Conservation (phyloP, 2,797 vertebrate species). For the Pipistrellus pipistrellus region DNA sequence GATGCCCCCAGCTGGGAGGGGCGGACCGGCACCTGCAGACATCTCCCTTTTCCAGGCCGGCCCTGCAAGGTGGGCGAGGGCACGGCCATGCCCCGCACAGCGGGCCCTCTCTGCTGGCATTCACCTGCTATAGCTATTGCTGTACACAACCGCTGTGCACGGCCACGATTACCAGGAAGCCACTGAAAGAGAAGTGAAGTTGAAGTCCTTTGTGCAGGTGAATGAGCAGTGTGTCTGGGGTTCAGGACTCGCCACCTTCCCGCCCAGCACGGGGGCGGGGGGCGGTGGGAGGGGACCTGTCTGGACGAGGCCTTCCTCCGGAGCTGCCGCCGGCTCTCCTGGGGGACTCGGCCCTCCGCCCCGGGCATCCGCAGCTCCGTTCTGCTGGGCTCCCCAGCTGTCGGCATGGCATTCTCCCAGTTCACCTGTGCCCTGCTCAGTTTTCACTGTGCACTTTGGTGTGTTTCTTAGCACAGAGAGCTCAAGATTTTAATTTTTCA, state of each 20-base stretch:
- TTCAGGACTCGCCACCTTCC: neutral
- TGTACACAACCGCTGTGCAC: neutral
- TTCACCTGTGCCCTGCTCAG: neutral
- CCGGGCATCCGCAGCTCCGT: neutral
- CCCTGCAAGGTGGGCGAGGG: slow-evolving; percentile 33
- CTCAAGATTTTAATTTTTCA: slow-evolving; percentile 18
- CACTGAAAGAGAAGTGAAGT: neutral
- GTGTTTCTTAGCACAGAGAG: neutral
- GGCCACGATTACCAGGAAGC: slow-evolving; percentile 40
- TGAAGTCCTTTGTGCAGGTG: slow-evolving; percentile 54
- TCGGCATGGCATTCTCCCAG: neutral
- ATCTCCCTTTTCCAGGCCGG: slow-evolving; percentile 68
- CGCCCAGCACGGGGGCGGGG: neutral
- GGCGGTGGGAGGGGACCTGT: neutral
- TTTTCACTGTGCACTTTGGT: neutral
- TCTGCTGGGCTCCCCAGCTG: neutral
- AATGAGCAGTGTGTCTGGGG: slow-evolving; percentile 53
- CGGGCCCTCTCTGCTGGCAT: neutral
- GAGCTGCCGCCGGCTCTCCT: neutral
- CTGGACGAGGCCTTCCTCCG: neutral
- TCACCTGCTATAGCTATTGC: slow-evolving; percentile 18
- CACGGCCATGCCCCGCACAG: slow-evolving; percentile 57
- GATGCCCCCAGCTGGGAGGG: slow-evolving; percentile 26
- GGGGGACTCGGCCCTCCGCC: neutral
- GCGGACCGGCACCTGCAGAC: slow-evolving; percentile 41